Evolutionary conservation across 1,140 invertebrate genomes (phyloP).

Genomic region (Tribolium castaneum): DNA sequence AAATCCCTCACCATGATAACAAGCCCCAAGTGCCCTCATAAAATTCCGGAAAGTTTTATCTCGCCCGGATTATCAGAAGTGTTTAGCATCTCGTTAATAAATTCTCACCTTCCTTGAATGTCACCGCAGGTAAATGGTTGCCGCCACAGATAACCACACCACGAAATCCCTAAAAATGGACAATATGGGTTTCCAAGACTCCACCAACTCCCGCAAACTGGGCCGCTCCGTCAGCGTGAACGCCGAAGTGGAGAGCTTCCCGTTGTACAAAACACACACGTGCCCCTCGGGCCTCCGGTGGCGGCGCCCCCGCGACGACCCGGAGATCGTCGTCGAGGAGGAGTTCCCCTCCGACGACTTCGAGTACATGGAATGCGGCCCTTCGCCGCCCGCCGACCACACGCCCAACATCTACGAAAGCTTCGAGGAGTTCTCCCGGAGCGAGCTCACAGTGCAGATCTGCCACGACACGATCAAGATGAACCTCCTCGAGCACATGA

Average conservation of each 20-base stretch:
- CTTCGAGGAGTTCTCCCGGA: constrained; percentile 73
- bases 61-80: constrained; percentile 12
- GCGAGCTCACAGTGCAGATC: constrained; percentile 77
- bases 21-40: neutral
- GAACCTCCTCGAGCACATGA: constrained; percentile 78
- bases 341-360: constrained; percentile 74
- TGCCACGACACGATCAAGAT: constrained; percentile 78
- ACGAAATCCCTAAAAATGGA: constrained; percentile 60
- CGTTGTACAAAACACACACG: constrained; percentile 59
- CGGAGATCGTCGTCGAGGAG: constrained; percentile 72
- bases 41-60: neutral
- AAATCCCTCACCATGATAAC: neutral
- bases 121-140: constrained; percentile 58
- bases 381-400: constrained; percentile 78
- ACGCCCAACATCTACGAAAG: constrained; percentile 81
- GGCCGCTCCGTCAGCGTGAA: constrained; percentile 62
- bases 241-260: constrained; percentile 60
- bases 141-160: constrained; percentile 53
- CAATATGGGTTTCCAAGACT: constrained; percentile 64
- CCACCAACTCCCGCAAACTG: constrained; percentile 55
- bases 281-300: constrained; percentile 55
- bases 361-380: constrained; percentile 79
- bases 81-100: neutral
- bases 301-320: constrained; percentile 66
- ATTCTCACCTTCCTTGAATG: neutral